Evolutionary conservation across 1,140 invertebrate species (phyloP), one percentile per base, ranked within the genome.

Genomic region (Drosophila lacteicornis): DNA sequence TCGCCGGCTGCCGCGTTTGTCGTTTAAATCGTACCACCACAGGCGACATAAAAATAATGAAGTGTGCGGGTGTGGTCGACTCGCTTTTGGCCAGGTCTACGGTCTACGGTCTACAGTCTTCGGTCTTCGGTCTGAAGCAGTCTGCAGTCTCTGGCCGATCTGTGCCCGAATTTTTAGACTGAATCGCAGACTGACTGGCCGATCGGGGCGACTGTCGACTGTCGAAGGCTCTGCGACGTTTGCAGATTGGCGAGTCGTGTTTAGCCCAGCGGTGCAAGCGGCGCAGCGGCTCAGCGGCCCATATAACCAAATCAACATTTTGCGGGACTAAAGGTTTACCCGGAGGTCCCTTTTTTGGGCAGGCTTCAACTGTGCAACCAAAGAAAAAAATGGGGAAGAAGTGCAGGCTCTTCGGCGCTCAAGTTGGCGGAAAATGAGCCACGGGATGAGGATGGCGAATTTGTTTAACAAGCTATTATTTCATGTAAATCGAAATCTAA

Each of bases 41-140:
- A 91, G 91, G 91, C 91, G 91, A 92, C 91, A 92, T 92, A 91
- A 92, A 92, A 92, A 91, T 92, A 92, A 92, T 92, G 91, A 92
- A 92, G 91, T 92, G 91, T 88, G 91, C 91, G 91, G 91, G 91
- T 92, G 91, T 92, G 91, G 91, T 92, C 91, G 91, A 88, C 85
- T 91, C 78, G 90, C 80, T 88, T 74, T 79, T 77, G 63, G 75
- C 74, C 79, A 81, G 78, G 69, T 59, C 67, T 49, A 56, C 36
- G 46, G 70, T 67, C 62, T 74, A 55, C 30, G 47, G 81, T 65
- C 74, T 36, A 5, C 62, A 12, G 46, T 61, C 65, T 76, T 51
- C 30, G 49, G 79, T 60, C 67, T 46, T 4, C 30, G 45, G 43
- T 67, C 51, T 19, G 2, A 2, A 4, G 15, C 60, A 25, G 47